Base-by-base conservation (phyloP, 2,888 invertebrate species). In the Spialia ferax region DNA sequence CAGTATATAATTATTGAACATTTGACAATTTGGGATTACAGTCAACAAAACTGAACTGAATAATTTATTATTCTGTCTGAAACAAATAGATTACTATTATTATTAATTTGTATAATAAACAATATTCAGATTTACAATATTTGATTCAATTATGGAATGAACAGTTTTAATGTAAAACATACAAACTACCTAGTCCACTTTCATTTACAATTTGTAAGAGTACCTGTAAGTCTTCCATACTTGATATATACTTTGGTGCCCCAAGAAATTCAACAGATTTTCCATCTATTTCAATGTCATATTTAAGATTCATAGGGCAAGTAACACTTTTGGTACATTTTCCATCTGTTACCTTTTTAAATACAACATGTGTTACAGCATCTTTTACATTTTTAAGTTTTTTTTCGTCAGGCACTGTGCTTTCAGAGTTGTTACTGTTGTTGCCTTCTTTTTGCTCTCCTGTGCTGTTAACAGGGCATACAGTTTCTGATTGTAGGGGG, bases 141-240 rank as follows among this genome's bases (percentile, higher is more conserved):
- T 45, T 67, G 61, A 61, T 50, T 63, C 73, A 60, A 71, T 29
- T 7, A 23, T 70, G 56, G 71, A 71, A 75, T 69, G 64, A 75
- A 76, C 71, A 74, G 70, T 26, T 74, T 80, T 81, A 88, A 76
- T 89, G 85, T 72, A 86, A 80, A 64, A 94, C 87, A 88, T 93
- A 88, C 69, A 89, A 82, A 82, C 87, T 91, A 70, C 83, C 81
- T 69, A 91, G 78, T 76, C 88, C 85, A 78, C 86, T 90, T 74
- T 94, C 93, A 78, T 94, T 87, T 64, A 94, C 93, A 77, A 94
- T 94, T 81, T 94, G 91, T 75, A 94, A 83, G 70, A 94, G 80
- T 72, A 94, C 91, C 83, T 89, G 78, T 73, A 94, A 82, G 75
- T 94, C 94, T 74, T 91, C 93, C 79, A 90, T 79, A 78, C 84